Evolutionary conservation across 2,797 vertebrate species (phyloP).

Genomic region (Tapera naevia): DNA sequence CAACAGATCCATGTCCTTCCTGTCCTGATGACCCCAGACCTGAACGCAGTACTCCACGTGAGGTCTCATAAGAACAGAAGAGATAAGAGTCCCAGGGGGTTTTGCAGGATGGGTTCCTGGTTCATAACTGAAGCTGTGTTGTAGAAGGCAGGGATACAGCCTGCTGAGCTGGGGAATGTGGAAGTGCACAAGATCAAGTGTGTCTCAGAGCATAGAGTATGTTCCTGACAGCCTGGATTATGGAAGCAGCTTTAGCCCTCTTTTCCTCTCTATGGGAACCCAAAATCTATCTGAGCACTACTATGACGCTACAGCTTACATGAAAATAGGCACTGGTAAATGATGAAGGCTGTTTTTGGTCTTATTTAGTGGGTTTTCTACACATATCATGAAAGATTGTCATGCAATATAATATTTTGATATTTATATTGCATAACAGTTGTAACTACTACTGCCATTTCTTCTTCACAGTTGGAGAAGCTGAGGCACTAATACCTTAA

Average conservation of each 20-base stretch:
- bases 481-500: background rate
- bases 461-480: background rate
- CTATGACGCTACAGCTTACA: accelerated
- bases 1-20: too few relatives aligned
- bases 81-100: too few relatives aligned
- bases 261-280: background rate
- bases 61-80: too few relatives aligned
- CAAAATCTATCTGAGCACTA: background rate
- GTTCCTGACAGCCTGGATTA: background rate
- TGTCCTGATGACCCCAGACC: too few relatives aligned
- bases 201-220: background rate
- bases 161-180: background rate
- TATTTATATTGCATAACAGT: background rate
- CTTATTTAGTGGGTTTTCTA: background rate
- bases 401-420: background rate
- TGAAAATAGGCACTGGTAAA: background rate
- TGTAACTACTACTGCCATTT: background rate
- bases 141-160: background rate
- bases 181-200: background rate
- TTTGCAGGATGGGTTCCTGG: background rate
- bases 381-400: background rate
- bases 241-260: background rate
- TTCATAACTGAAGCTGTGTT: background rate
- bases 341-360: background rate
- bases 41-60: too few relatives aligned